Evolutionary conservation across 2,113 vertebrate genomes (phyloP), one percentile per base, ranked within the genome.

Genomic region (Barnardius zonarius): DNA sequence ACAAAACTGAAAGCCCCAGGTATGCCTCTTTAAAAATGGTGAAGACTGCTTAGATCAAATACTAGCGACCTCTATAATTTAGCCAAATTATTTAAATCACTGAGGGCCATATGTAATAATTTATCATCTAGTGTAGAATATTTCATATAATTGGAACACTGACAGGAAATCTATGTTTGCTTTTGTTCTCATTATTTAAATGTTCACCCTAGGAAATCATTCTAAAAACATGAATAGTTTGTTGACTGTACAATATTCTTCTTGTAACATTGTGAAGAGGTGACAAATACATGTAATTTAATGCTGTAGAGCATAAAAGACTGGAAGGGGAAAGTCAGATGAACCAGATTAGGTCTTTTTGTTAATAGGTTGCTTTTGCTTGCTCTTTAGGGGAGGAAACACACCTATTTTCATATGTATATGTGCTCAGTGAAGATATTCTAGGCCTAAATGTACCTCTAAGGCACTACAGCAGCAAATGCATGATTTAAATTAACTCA

Each of bases 401-500:
- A 63, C 10, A 66, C 6, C 8, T 68, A 28, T 18, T 69, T 74
- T 77, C 33, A 14, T 9, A 30, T 37, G 23, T n/a, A 4, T 48
- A 63, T 23, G 13, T 27, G 30, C 24, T 24, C 54, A 80, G 13
- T 15, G 16, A 83, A 77, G 44, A 39, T 27, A 61, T 55, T 76
- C 27, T 46, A 35, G 9, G 28, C 41, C 37, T 87, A 51, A 78
- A 73, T 13, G 19, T 5, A 59, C 5, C 62, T 64, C 33, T 59
- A 39, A 59, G 44, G 44, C 27, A 52, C 37, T 46, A 62, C 18
- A 76, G 30, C 22, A 86, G 39, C 90, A 68, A 88, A 83, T 12
- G 3, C 16, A 52, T 57, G 20, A 61, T 81, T 81, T 88, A 98
- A 95, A 86, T 93, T 88, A 89, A 88, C 83, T 66, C 33, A 54